Evolutionary conservation across 2,888 invertebrate genomes (phyloP).

Genomic region (Microctonus brassicae): DNA sequence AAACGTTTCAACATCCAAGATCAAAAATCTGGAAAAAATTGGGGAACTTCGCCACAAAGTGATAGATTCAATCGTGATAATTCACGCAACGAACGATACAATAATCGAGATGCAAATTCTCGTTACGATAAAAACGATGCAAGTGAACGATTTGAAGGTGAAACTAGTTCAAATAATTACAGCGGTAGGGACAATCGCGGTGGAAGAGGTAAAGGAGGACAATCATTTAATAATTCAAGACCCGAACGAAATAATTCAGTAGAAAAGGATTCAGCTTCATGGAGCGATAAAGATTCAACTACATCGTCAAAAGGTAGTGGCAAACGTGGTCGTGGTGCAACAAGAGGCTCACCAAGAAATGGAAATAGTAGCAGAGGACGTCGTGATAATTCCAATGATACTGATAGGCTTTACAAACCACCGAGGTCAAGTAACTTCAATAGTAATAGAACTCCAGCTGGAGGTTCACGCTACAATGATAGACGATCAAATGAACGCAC

Average conservation of each 20-base stretch:
- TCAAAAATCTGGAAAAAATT: conserved; percentile 30
- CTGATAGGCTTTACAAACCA: background rate
- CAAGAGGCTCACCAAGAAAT: conserved; percentile 33
- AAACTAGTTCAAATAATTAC: conserved; percentile 32
- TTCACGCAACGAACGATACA: conserved; percentile 35
- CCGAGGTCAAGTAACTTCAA: background rate
- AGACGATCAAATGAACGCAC: conserved; percentile 12
- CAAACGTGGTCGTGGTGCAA: conserved; percentile 46
- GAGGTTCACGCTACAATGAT: background rate
- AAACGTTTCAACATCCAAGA: conserved; percentile 49
- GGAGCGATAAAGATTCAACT: conserved; percentile 60
- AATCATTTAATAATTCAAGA: conserved; percentile 38
- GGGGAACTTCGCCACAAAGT: conserved; percentile 34
- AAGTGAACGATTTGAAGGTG: conserved; percentile 40
- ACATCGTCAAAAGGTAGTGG: conserved; percentile 52
- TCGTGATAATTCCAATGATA: conserved; percentile 2
- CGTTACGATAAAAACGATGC: conserved; percentile 39
- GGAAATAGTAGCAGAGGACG: background rate
- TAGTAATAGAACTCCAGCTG: background rate
- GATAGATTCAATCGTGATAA: conserved; percentile 41
- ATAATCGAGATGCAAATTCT: conserved; percentile 25
- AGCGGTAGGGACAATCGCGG: conserved; percentile 29
- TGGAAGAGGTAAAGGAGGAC: conserved; percentile 35
- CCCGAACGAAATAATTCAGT: conserved; percentile 45
- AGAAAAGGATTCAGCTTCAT: conserved; percentile 52